Evolutionary conservation across 2,113 vertebrate species (phyloP), one percentile per base, ranked within the genome.

Genomic region (Argyrosomus japonicus): DNA sequence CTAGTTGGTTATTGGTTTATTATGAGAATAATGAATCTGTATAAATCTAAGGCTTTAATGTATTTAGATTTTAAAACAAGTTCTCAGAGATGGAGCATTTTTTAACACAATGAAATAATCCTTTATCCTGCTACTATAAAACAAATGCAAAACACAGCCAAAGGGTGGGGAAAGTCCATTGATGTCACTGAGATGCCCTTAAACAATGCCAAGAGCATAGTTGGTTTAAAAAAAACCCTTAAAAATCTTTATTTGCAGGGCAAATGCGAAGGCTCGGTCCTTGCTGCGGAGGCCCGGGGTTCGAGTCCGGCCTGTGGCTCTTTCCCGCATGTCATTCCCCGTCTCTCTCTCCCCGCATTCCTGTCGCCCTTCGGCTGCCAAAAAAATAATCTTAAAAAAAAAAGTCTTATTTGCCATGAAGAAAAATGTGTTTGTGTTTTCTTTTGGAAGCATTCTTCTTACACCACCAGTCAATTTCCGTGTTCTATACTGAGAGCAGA

Each of bases 381-480:
- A n/a, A n/a, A n/a, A n/a, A n/a, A n/a, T n/a, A n/a, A n/a, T n/a
- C n/a, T n/a, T n/a, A n/a, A n/a, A n/a, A n/a, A n/a, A n/a, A n/a
- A n/a, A n/a, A n/a, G n/a, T n/a, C n/a, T 23, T 3, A 13, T 4
- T 5, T 51, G 6, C 27, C 15, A 21, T 43, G n/a, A 4, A 51
- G 40, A 27, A 62, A n/a, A 48, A 36, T 19, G 6, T 6, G n/a
- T 14, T 57, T 43, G 27, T 19, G 50, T 72, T 63, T 27, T 14
- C 73, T 77, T 71, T 54, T 32, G 6, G n/a, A 57, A 50, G 7
- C 1, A 12, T 43, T 54, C 25, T 50, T 58, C 80, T 79, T 25
- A 25, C 47, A 56, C 43, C n/a, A 13, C 32, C 57, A 18, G n/a
- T 74, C 7, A 19, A 29, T 79, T 74, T 68, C 62, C 65, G 3